Evolutionary conservation across 1,140 invertebrate genomes (phyloP).

Genomic region (Sitobion miscanthi): DNA sequence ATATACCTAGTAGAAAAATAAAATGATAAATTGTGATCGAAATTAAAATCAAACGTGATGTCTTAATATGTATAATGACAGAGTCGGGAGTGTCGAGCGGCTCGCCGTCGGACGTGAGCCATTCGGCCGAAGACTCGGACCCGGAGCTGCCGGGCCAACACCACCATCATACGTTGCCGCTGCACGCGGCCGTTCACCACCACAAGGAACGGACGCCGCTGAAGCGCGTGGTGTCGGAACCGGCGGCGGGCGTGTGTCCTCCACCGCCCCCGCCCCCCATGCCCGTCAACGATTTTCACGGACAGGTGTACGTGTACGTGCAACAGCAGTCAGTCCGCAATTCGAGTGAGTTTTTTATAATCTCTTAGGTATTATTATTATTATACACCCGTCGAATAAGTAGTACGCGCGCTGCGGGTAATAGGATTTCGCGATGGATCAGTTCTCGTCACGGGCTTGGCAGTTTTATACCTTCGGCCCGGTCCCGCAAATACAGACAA

Average conservation of each 20-base stretch:
- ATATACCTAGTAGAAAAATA: not conserved
- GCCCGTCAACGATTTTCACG: not conserved
- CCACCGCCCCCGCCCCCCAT: slow-evolving; percentile 62
- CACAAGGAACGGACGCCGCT: slow-evolving; percentile 60
- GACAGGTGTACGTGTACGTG: not conserved
- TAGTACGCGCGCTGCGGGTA: not conserved
- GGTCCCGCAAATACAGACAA: not conserved
- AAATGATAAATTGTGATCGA: not conserved
- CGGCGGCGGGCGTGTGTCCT: slow-evolving; percentile 61
- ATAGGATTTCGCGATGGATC: not conserved
- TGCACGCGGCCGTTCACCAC: slow-evolving; percentile 60
- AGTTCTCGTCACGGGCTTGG: not conserved
- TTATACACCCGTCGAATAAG: not conserved
- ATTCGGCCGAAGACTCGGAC: slow-evolving; percentile 62
- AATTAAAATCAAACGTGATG: not conserved
- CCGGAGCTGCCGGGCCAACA: slow-evolving; percentile 60
- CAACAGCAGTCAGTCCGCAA: slow-evolving; percentile 11
- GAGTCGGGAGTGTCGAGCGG: slow-evolving; percentile 62
- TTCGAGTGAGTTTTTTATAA: not conserved
- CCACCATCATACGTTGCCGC: slow-evolving; percentile 62
- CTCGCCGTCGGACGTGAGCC: slow-evolving; percentile 62
- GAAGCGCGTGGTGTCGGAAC: slow-evolving; percentile 66
- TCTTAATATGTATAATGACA: slow-evolving; percentile 22
- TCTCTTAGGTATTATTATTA: not conserved
- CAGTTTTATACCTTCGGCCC: no score